phyloP scores from a whole-genome alignment of 2,113 vertebrate genomes.

The Eleginops maclovinus region DNA sequence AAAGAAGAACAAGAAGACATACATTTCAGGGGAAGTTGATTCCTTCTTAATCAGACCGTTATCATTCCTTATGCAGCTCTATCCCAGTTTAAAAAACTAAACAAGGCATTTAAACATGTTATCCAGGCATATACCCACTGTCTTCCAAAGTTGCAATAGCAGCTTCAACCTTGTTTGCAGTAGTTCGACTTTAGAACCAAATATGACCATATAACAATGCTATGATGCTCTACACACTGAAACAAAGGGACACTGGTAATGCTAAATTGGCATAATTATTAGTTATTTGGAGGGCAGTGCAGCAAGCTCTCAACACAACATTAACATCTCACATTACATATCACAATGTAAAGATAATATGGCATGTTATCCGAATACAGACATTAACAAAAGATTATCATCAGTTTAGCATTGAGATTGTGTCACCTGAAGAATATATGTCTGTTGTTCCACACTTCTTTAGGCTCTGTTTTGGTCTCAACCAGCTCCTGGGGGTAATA shows the following conservation, averaged over 20 bases:
- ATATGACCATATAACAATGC: neutral
- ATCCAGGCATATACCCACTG: neutral
- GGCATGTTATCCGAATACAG: neutral
- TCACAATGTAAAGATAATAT: neutral
- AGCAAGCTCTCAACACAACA: neutral
- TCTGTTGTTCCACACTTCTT: neutral
- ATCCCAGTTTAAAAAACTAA: neutral
- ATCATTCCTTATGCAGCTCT: neutral
- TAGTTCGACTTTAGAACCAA: too few species aligned
- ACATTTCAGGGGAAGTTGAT: neutral
- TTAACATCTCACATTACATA: too few species aligned
- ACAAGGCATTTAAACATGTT: neutral
- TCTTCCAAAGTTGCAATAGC: neutral
- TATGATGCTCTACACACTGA: neutral
- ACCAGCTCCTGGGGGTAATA: neutral
- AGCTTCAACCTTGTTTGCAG: neutral
- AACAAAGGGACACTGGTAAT: neutral
- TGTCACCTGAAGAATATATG: neutral
- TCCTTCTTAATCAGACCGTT: neutral
- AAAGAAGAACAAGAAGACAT: neutral
- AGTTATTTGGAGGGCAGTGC: neutral
- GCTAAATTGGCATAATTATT: neutral
- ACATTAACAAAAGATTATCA: neutral
- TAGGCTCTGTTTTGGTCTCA: neutral
- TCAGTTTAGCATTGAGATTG: neutral